Evolutionary conservation across 2,113 vertebrate genomes (phyloP).

Genomic region (Recurvirostra avosetta): DNA sequence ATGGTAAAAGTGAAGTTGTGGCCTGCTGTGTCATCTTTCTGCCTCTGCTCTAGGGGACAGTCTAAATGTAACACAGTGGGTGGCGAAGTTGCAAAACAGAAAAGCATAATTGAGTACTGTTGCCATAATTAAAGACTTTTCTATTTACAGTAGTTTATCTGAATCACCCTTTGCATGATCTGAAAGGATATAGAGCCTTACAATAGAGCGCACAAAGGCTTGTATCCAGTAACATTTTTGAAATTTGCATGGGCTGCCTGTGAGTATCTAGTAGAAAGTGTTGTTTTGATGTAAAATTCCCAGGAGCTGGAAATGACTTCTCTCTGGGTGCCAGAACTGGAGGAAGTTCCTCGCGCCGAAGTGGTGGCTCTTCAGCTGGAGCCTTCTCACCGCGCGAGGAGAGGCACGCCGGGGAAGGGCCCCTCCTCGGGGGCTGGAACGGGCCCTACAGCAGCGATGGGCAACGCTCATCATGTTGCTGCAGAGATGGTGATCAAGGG

Average conservation of each 20-base stretch:
- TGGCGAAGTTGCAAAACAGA: not conserved
- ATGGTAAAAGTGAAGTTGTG: not conserved
- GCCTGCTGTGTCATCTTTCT: not conserved
- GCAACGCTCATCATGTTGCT: fast-evolving
- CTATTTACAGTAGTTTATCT: not conserved
- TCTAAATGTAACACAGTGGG: not conserved
- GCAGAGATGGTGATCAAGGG: not conserved
- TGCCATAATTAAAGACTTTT: not conserved
- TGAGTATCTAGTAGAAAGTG: not conserved
- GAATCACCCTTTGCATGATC: not conserved
- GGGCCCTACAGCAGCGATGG: fast-evolving
- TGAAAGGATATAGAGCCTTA: not conserved
- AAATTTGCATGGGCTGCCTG: not conserved
- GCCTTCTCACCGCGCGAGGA: not conserved
- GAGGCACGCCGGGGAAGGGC: fast-evolving
- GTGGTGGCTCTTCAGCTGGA: not conserved
- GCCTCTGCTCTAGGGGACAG: not conserved
- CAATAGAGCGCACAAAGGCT: fast-evolving
- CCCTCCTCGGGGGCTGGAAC: not conserved
- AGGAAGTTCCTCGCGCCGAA: not conserved
- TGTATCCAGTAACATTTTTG: not conserved
- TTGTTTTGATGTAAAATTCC: not conserved
- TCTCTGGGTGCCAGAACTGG: not conserved
- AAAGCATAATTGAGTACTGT: not conserved
- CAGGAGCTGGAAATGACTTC: not conserved